Evolutionary conservation across 1,140 invertebrate species (phyloP).

Genomic region (Stratiolaelaps scimitus): DNA sequence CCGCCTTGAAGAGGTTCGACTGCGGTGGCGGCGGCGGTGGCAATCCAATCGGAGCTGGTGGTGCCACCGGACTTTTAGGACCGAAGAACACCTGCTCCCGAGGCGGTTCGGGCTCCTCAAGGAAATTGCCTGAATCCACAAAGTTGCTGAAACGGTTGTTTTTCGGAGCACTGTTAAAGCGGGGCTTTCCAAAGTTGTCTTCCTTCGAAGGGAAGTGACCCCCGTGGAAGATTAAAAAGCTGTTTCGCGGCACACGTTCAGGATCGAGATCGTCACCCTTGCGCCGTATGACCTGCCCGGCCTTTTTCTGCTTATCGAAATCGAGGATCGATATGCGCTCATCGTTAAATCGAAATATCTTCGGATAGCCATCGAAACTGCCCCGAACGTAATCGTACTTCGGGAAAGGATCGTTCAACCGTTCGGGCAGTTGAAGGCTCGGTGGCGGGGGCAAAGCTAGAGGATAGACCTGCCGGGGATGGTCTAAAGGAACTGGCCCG

Average conservation of each 20-base stretch:
- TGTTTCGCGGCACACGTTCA: constrained; percentile 33
- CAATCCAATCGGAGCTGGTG: too few relatives aligned
- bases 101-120: constrained; percentile 1
- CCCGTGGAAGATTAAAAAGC: constrained; percentile 35
- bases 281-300: constrained; percentile 17
- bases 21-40: too few relatives aligned
- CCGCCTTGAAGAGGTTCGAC: too few relatives aligned
- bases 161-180: not conserved
- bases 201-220: constrained; percentile 34
- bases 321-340: constrained; percentile 35
- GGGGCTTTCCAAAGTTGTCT: constrained; percentile 1
- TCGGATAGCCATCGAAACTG: constrained; percentile 32
- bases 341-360: constrained; percentile 36
- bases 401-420: constrained; percentile 41
- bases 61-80: too few relatives aligned
- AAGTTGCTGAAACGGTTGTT: constrained; percentile 28
- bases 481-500: constrained; percentile 22
- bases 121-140: constrained; percentile 22
- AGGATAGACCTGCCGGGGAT: constrained; percentile 27
- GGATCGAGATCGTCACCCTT: constrained; percentile 32
- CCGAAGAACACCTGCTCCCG: too few relatives aligned
- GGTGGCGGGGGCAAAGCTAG: constrained; percentile 33
- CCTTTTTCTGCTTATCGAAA: constrained; percentile 34
- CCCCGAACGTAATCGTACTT: constrained; percentile 31
- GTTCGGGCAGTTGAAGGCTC: constrained; percentile 36